Evolutionary conservation across 2,113 vertebrate species (phyloP), one percentile per base, ranked within the genome.

Genomic region (Illadopsis cleaveri): DNA sequence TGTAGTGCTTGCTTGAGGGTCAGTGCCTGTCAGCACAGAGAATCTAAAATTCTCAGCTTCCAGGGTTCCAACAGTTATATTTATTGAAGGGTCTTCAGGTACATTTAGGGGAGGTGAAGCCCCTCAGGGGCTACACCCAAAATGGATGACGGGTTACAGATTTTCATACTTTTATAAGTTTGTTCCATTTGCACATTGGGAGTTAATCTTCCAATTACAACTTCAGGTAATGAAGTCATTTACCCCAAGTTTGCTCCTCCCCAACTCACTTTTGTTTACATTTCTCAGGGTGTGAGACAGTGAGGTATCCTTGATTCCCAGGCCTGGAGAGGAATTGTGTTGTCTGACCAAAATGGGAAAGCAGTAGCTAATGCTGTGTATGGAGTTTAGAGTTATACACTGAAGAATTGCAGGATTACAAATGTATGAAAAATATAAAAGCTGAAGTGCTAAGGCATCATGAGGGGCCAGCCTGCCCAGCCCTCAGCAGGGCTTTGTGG

Each of bases 101-200:
- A 23, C 25, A 35, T 35, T 15, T 35, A 4, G 1, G 19, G 19
- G 5, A 53, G 48, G 30, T 1, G 3, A 27, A 62, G 11, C 9
- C 5, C 8, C 8, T 8, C 4, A 24, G 9, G 30, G 6, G 9
- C 38, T 44, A 9, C 20, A 44, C 15, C 15, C 48, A 35, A 15
- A 53, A 79, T 44, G 19, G 19, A 42, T 2, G 3, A 9, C 2
- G 1, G 4, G 11, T 62, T 30, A 42, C 0, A 0, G 23, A 0
- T 35, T 53, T 53, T 53, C 37, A 53, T 4, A 30, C 31, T 44
- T 79, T 30, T 44, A 9, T 35, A 44, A 24, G 9, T 53, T 53
- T 44, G 48, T 15, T 53, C 9, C 19, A 11, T 79, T 53, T 53
- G 38, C 25, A 44, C 1, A 15, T 15, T 44, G 60, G 5, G 14